phyloP scores from a whole-genome alignment of 2,113 vertebrate genomes.

The Nothocercus nigrocapillus region DNA sequence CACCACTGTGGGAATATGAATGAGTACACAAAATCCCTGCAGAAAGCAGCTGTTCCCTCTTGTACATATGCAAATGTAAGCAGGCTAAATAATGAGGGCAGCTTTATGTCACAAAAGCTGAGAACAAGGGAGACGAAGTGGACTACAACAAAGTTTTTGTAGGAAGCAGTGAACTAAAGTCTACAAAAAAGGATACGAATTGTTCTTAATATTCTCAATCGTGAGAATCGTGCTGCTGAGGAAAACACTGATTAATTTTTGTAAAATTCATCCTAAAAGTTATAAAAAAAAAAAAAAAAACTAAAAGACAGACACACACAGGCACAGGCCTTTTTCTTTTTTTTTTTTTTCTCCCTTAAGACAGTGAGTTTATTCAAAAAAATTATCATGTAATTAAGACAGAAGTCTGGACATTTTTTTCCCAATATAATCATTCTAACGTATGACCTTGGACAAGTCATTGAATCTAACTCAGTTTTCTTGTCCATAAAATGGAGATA shows the following conservation, averaged over 20 bases:
- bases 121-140: constrained; percentile 26
- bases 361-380: constrained; percentile 30
- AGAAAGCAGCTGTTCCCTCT: constrained; percentile 71
- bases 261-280: constrained; percentile 7
- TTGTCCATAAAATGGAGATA: constrained; percentile 65
- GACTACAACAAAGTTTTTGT: constrained; percentile 50
- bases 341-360: background rate
- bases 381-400: constrained; percentile 31
- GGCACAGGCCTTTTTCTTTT: background rate
- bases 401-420: background rate
- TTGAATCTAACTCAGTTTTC: constrained; percentile 70
- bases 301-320: background rate
- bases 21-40: constrained; percentile 57
- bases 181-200: constrained; percentile 7
- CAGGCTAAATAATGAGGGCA: constrained; percentile 54
- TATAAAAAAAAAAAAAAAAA: background rate
- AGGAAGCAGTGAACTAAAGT: constrained; percentile 25
- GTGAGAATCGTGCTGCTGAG: background rate
- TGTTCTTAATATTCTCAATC: background rate
- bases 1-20: constrained; percentile 62
- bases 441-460: constrained; percentile 60
- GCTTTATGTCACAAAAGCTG: constrained; percentile 43
- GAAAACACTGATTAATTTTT: constrained; percentile 6
- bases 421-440: background rate
- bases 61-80: constrained; percentile 56